Percentiles rank a stretch among this genome's conserved stretches.
phyloP scores from a whole-genome alignment of 2,113 vertebrate species.

The Dicrurus megarhynchus region DNA sequence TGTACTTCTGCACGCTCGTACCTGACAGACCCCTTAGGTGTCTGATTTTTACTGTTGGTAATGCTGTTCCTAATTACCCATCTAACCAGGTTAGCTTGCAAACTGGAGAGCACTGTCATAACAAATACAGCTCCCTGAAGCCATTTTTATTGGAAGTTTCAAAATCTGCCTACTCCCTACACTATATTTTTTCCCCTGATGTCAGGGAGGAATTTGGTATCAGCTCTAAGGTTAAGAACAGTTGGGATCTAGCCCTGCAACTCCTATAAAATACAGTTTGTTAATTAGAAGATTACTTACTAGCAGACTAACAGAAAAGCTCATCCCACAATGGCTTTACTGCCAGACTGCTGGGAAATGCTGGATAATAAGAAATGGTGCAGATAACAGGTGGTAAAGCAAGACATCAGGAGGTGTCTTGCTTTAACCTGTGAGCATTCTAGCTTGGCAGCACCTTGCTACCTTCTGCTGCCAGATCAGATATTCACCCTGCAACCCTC shows the following conservation, averaged over 20 bases:
- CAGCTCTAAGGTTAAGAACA: not conserved
- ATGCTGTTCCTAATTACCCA: not conserved
- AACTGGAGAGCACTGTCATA: not conserved
- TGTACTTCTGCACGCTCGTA: accelerated
- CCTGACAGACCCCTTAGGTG: not conserved
- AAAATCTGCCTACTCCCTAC: not conserved
- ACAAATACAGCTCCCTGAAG: not conserved
- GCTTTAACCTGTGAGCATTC: not conserved
- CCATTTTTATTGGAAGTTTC: not conserved
- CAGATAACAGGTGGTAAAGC: not conserved
- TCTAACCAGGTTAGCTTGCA: not conserved
- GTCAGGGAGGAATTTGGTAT: not conserved
- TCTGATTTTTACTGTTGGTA: not conserved
- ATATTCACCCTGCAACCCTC: not conserved
- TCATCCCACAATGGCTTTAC: not conserved
- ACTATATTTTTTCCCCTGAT: not conserved
- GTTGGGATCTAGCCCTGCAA: not conserved
- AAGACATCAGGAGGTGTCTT: not conserved
- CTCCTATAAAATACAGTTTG: not conserved
- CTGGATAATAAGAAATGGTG: not conserved
- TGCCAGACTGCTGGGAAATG: not conserved
- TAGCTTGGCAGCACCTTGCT: not conserved
- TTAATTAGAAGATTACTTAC: not conserved
- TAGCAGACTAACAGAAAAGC: not conserved
- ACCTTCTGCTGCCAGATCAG: not conserved